phyloP scores from a whole-genome alignment of 2,113 vertebrate species.

The Microcebus ravelobensis region DNA sequence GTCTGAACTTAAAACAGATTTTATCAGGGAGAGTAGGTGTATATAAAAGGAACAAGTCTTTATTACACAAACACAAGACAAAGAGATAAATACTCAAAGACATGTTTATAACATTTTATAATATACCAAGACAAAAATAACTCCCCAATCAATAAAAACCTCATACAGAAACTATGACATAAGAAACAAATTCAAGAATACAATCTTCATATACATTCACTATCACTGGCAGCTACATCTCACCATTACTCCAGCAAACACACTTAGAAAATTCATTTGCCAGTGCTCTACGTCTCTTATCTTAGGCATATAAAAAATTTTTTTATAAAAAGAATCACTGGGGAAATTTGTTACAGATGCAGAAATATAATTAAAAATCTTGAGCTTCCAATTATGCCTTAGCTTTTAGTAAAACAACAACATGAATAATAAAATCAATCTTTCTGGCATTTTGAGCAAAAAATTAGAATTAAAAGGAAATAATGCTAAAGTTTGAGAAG shows the following conservation, averaged over 20 bases:
- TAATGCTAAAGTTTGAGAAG: not conserved
- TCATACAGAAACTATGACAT: not conserved
- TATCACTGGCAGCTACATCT: not conserved
- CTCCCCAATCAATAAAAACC: not conserved
- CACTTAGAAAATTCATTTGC: not conserved
- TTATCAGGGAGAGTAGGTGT: not conserved
- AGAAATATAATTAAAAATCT: not conserved
- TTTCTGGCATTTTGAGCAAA: not conserved
- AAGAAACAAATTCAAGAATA: not conserved
- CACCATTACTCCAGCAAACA: not conserved
- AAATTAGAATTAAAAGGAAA: not conserved
- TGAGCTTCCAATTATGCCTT: not conserved
- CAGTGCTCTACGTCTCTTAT: not conserved
- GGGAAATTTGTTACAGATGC: not conserved
- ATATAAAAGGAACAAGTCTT: not conserved
- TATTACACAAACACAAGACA: not conserved
- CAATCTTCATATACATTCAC: not conserved
- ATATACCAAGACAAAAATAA: not conserved
- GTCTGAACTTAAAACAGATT: not conserved
- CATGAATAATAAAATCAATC: not conserved
- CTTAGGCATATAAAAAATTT: not conserved
- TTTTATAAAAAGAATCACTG: not conserved
- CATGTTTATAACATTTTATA: not conserved
- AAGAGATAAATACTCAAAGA: not conserved
- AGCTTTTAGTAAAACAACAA: not conserved